Evolutionary conservation across 1,140 invertebrate species (phyloP).

Genomic region (Cyclargus thomasi): DNA sequence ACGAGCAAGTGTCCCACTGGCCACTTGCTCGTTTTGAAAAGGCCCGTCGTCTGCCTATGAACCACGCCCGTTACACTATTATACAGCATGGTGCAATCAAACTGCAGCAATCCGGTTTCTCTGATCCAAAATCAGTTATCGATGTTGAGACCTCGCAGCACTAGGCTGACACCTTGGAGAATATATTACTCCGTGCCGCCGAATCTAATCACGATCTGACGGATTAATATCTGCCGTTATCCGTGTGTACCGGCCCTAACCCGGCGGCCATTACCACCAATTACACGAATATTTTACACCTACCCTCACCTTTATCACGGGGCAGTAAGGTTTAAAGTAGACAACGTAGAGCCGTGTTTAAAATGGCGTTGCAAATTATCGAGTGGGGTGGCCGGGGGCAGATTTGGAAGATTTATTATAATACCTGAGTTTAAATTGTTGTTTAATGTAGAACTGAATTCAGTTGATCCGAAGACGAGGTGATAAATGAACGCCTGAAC

Average conservation of each 20-base stretch:
- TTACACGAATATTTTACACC: conserved; percentile 38
- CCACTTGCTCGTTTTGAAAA: no score
- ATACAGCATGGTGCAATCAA: no score
- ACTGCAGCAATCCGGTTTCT: no score
- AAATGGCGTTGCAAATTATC: conserved; percentile 20
- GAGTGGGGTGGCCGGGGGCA: conserved; percentile 16
- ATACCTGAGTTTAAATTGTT: conserved; percentile 61
- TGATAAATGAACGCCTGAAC: conserved; percentile 37
- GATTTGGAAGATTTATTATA: conserved; percentile 57
- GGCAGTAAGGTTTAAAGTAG: not conserved
- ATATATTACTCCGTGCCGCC: conserved; percentile 69
- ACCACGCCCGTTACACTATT: no score
- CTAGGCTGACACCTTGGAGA: conserved; percentile 57
- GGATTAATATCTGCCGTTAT: conserved; percentile 62
- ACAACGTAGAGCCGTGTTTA: conserved; percentile 24
- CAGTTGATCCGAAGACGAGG: conserved; percentile 28
- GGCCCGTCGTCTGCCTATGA: no score
- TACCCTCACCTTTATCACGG: conserved; percentile 12
- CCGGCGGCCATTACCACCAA: conserved; percentile 50
- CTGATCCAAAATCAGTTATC: conserved; percentile 24
- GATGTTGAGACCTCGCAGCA: conserved; percentile 30
- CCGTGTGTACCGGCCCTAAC: conserved; percentile 51
- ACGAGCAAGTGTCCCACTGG: no score
- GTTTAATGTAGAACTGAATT: conserved; percentile 43
- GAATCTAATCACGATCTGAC: conserved; percentile 71